A percentile compares a stretch with the other conserved stretches of the same genome.
Evolutionary conservation across 2,888 invertebrate species (phyloP).

Genomic region (Synanthedon myopaeformis): DNA sequence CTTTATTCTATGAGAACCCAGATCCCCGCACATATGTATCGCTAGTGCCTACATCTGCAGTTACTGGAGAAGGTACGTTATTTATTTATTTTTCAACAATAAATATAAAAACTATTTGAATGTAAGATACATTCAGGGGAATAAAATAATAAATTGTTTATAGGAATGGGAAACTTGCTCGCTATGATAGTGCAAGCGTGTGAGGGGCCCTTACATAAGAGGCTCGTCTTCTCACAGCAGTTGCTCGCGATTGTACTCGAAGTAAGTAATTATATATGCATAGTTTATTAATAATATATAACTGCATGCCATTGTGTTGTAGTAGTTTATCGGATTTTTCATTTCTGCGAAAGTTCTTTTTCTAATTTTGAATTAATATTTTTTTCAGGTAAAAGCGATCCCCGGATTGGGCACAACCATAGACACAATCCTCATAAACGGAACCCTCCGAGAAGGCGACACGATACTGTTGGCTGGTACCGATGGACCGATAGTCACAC

Average conservation of each 20-base stretch:
- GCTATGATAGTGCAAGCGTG: conserved; percentile 93
- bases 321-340: too few relatives aligned
- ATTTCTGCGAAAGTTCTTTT: too few relatives aligned
- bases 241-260: conserved; percentile 87
- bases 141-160: too few relatives aligned
- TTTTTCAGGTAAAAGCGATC: conserved; percentile 89
- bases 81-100: too few relatives aligned
- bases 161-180: conserved; percentile 94
- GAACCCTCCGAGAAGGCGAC: conserved; percentile 92
- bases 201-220: conserved; percentile 88
- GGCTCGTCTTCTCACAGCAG: conserved; percentile 92
- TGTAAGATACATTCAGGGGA: too few relatives aligned
- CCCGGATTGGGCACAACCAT: conserved; percentile 98
- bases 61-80: conserved; percentile 87
- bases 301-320: too few relatives aligned
- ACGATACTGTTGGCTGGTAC: conserved; percentile 96
- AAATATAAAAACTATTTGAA: too few relatives aligned
- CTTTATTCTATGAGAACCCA: conserved; percentile 95
- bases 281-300: too few relatives aligned
- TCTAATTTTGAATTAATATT: not conserved
- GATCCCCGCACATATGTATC: conserved; percentile 94
- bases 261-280: conserved; percentile 23
- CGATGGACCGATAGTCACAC: conserved; percentile 98
- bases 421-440: conserved; percentile 98
- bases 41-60: conserved; percentile 97